Evolutionary conservation across 2,888 invertebrate species (phyloP).

Genomic region (Hypselothyrea guttata): DNA sequence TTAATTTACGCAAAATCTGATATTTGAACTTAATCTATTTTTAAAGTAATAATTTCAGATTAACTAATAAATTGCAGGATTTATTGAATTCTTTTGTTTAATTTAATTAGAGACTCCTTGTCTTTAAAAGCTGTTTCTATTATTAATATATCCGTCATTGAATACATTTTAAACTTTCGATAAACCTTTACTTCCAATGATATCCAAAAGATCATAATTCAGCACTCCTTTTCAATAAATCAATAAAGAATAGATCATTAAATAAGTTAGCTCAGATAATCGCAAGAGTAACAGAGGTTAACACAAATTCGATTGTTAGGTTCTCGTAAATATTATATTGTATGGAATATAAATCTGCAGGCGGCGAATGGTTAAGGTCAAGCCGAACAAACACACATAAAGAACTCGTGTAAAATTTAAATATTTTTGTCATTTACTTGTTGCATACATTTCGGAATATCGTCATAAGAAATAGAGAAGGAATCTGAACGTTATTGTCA

Average conservation of each 20-base stretch:
- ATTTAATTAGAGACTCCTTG: no score
- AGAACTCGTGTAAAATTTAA: conserved; percentile 60
- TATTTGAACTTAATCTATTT: no score
- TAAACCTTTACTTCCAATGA: conserved; percentile 10
- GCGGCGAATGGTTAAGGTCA: conserved; percentile 44
- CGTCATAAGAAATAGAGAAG: background rate
- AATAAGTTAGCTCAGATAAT: conserved; percentile 42
- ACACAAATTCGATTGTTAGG: conserved; percentile 33
- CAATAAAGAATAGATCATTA: conserved; percentile 25
- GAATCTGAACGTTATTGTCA: conserved; percentile 37
- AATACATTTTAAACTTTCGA: no score
- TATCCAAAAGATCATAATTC: conserved; percentile 2
- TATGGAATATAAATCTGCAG: background rate
- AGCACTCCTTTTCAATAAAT: conserved; percentile 29
- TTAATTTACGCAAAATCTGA: no score
- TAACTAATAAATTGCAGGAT: no score
- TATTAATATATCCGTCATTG: no score
- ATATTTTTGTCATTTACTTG: conserved; percentile 61
- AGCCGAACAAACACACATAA: conserved; percentile 43
- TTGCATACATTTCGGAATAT: conserved; percentile 24
- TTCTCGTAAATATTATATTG: background rate
- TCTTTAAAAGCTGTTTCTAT: no score
- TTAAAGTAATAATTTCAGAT: no score
- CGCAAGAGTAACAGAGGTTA: conserved; percentile 20
- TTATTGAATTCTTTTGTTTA: no score